Evolutionary conservation across 2,888 invertebrate genomes (phyloP), one percentile per base, ranked within the genome.

Genomic region (Anoncus sp.): DNA sequence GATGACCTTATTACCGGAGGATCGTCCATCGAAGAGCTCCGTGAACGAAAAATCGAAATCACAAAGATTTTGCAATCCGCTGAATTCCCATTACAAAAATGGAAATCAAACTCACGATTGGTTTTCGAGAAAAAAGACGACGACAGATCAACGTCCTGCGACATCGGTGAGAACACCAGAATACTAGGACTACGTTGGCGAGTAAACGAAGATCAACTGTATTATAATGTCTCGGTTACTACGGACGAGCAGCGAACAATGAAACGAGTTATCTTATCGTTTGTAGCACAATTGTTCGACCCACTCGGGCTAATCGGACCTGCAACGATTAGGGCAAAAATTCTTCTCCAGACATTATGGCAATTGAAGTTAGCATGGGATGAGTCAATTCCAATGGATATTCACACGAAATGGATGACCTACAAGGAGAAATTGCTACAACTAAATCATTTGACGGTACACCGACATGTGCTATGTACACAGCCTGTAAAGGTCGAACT

Each of bases 51-150:
- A 14, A 51, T 79, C 4, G 77, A 85, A 63, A 66, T 84, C 7
- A 82, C 14, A 2, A 14, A 71, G 4, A 38, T 87, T 1, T 40
- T 88, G n/a, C 70, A 47, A 27, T 75, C 70, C 3, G 87, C 84
- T 0, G 85, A 86, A 0, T 88, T 90, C 65, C 57, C 80, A 2
- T 53, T 88, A 4, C 82, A 84, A 27, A 87, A 89, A 67, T 83
- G 80, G 82, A 66, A 76, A 2, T 81, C 82, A 0, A 82, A 83
- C 65, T 27, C 77, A n/a, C n/a, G 14, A 38, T 5, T 35, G 24
- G 20, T 4, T 40, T 75, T 79, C 9, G 66, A 74, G 16, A 35
- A 73, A 1, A 22, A 49, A 10, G 66, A 72, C 1, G 53, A 43
- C 18, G 22, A 24, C 20, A 40, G n/a, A 2, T 12, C 47, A 16